Base-by-base conservation (phyloP, 2,797 vertebrate species). In the Gephyroberyx darwinii region DNA sequence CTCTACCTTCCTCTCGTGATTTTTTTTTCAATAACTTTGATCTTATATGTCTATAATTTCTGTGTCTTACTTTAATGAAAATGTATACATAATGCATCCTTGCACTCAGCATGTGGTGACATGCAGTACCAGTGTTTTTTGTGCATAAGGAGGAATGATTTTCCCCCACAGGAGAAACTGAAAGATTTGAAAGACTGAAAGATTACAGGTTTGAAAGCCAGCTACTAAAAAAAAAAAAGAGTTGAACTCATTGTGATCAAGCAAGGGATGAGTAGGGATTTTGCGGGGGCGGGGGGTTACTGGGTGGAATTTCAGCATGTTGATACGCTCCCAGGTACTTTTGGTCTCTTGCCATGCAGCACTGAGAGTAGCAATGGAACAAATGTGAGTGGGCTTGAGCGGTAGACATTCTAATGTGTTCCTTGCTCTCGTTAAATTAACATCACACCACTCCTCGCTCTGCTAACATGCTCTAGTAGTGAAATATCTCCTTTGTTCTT, bases 371-470 rank as follows among this genome's bases (percentile, higher is more conserved):
- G 48, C 60, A 51, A 37, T 41, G 16, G 35, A 66, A 72, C 55
- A 67, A 55, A 81, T 70, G 66, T 57, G 75, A 75, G 63, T 57
- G 62, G 64, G 10, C 9, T 53, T 22, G 20, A 53, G 51, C 22
- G 17, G 75, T 65, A 80, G 61, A 72, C 43, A 35, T 48, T 75
- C 45, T 69, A 53, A 59, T 70, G 50, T 75, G 75, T 72, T 66
- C 63, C 77, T 65, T 76, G 67, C 56, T 57, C 73, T 82, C 71
- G 69, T 82, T 83, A 71, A 77, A 82, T 82, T 69, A 81, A 82
- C 67, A 80, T 76, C 77, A 77, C 53, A 78, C 50, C 47, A 50
- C 5, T 50, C 47, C 47, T 19, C 5, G n/a, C 47, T 69, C 20
- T 7, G 56, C 81, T 77, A 76, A 82, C 74, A 58, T 73, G 76